Conservation (phyloP, 2,797 vertebrate genomes). For the Ptychadena robeensis region DNA sequence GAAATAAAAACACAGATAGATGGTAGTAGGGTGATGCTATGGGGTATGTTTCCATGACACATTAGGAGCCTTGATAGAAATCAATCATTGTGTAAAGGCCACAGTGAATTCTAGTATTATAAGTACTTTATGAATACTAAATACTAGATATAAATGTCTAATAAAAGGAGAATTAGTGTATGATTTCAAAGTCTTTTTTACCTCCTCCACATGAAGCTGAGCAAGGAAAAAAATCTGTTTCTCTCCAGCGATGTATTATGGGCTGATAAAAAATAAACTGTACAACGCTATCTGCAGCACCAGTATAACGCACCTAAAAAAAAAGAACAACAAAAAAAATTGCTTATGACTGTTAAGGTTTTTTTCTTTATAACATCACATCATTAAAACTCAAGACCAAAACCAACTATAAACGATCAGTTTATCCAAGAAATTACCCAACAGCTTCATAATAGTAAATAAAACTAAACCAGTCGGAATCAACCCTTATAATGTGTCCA, state of each 20-base stretch:
- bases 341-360: neutral
- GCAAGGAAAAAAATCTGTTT: constrained; percentile 97
- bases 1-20: too few relatives aligned
- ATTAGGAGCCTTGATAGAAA: neutral
- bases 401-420: neutral
- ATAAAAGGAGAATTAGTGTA: neutral
- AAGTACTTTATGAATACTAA: neutral
- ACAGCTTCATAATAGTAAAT: too few relatives aligned
- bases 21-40: neutral
- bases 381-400: neutral
- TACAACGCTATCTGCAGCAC: constrained; percentile 83
- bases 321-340: constrained; percentile 7
- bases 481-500: too few relatives aligned
- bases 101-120: neutral
- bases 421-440: neutral
- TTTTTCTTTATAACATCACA: neutral
- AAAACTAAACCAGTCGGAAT: too few relatives aligned
- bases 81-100: neutral
- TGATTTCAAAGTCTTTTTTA: constrained; percentile 66
- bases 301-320: constrained; percentile 79
- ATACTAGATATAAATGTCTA: neutral
- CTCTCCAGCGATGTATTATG: constrained; percentile 93
- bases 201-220: constrained; percentile 96
- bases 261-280: constrained; percentile 98
- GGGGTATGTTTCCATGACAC: too few relatives aligned